Evolutionary conservation across 1,140 invertebrate species (phyloP), one percentile per base, ranked within the genome.

Genomic region (Theocolax elegans): DNA sequence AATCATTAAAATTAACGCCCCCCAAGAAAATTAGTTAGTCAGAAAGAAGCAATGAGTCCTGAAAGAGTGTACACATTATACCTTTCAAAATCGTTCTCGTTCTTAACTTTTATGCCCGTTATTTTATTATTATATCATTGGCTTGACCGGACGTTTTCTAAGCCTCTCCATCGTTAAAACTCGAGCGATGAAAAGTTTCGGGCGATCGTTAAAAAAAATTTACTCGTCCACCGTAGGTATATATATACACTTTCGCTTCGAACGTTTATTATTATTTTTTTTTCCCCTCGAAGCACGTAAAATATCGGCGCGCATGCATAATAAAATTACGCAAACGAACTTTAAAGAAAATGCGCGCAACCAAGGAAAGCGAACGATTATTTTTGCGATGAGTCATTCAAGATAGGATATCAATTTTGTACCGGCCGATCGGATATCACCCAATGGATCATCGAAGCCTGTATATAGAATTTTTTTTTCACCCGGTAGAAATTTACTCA

Each of bases 31-130:
- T n/a, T n/a, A n/a, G n/a, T n/a, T n/a, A n/a, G n/a, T n/a, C n/a
- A n/a, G n/a, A n/a, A n/a, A n/a, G n/a, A n/a, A n/a, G n/a, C 56
- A 62, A 69, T 53, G 58, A 48, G 58, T 13, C 35, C 27, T 62
- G 25, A 69, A 69, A 54, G 49, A 62, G 12, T 27, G 56, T 31
- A 46, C 35, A 15, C 19, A 27, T 40, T 25, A 2, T 13, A 56
- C 44, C 66, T 68, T 68, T 60, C 51, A 59, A 68, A 68, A 60
- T 49, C 66, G 66, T 60, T 59, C 56, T 60, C 44, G 31, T 60
- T 68, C n/a, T 59, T 68, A 58, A n/a, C 35, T 21, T 66, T 56
- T 31, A 40, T 21, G 13, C 15, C 27, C 53, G 13, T 29, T 56
- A 46, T 58, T 53, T 67, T 58, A 46, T 67, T 56, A 49, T 49